Evolutionary conservation across 1,140 invertebrate genomes (phyloP), one percentile per base, ranked within the genome.

Genomic region (Cotesia glomerata): DNA sequence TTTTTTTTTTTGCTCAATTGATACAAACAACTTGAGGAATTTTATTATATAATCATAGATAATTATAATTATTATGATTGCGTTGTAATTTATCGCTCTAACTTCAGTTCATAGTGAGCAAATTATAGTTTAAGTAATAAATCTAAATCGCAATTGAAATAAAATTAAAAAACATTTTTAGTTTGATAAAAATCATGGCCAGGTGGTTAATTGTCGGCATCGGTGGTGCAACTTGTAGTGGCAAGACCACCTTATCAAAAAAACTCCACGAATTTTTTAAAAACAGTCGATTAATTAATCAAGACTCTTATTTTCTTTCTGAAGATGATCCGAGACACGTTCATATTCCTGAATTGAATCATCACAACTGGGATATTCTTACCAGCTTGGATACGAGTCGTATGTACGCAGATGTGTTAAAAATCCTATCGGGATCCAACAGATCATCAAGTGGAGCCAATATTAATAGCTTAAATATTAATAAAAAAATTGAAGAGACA

Each of bases 281-380:
- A 61, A 88, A 90, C 39, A 88, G 90, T 0, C 82, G 90, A 49
- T 58, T 92, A 0, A 86, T 95, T 11, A 88, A 90, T 74, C 94
- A 95, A 84, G 95, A 96, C 82, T 82, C 90, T 77, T 96, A 95
- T 83, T 96, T 95, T 82, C 88, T 91, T 61, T 89, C 90, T 0
- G 85, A 89, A 18, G 89, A 93, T 73, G 91, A 93, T 83, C 88
- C 91, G 7, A 85, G 91, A 1, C 94, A 95, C 77, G 81, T 89
- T 8, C 88, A 86, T 63, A 88, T 93, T 63, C 86, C 89, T 13
- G 89, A 90, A 64, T 75, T 95, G 8, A 91, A 92, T 76, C 93
- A 94, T 73, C 90, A 92, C 13, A 95, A 96, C 82, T 95, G 93
- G 88, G 95, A 96, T 76, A 82, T 94, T 2, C 75, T 95, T 16